phyloP scores from a whole-genome alignment of 2,797 vertebrate species.

The Neoniphon sammara region DNA sequence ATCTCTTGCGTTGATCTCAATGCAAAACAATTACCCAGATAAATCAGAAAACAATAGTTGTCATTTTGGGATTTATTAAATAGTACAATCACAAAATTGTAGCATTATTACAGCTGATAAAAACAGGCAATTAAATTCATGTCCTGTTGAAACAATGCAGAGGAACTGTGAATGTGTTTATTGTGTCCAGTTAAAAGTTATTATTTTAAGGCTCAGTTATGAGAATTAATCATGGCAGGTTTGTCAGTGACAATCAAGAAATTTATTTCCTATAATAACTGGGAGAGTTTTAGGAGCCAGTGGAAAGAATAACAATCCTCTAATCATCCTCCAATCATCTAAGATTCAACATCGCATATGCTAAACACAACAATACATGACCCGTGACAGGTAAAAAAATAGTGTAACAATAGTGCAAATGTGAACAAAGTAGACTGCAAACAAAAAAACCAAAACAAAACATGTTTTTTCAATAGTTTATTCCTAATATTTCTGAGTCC shows the following conservation, averaged over 20 bases:
- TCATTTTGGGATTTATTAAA: slow-evolving; percentile 39
- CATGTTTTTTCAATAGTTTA: no score
- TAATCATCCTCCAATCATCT: no score
- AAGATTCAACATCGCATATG: no score
- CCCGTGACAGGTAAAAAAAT: no score
- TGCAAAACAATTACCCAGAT: slow-evolving; percentile 48
- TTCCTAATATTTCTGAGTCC: no score
- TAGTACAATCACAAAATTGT: slow-evolving; percentile 22
- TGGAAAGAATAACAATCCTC: no score
- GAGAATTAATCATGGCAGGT: slow-evolving; percentile 38
- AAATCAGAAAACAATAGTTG: slow-evolving; percentile 43
- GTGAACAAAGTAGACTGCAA: no score
- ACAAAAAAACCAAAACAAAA: no score
- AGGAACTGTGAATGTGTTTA: slow-evolving; percentile 40
- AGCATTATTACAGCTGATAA: slow-evolving; percentile 16
- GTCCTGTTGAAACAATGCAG: slow-evolving; percentile 25
- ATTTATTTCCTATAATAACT: not conserved
- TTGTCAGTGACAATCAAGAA: slow-evolving; percentile 21
- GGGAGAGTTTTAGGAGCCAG: not conserved
- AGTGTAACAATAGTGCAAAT: no score
- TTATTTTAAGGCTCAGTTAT: slow-evolving; percentile 32
- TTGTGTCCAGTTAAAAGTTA: slow-evolving; percentile 34
- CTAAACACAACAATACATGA: no score
- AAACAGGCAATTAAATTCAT: slow-evolving; percentile 52
- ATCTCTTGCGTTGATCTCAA: slow-evolving; percentile 49